Percentiles rank a stretch among this genome's conserved stretches.
Conservation (phyloP, 2,113 vertebrate genomes). For the Calidris pygmaea region DNA sequence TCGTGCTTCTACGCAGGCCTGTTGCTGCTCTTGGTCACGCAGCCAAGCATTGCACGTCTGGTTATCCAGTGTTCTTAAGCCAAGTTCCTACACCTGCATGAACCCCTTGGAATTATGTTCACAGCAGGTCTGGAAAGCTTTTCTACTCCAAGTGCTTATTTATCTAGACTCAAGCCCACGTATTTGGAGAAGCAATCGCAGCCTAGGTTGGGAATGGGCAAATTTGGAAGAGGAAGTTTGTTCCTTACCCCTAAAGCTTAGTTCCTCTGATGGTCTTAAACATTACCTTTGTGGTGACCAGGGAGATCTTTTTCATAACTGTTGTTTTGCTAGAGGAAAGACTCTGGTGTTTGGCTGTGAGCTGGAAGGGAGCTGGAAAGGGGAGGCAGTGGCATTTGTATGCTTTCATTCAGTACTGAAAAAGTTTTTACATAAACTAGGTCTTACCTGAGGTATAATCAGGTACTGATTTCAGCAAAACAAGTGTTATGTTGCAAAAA, state of each 20-base stretch:
- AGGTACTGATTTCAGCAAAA: neutral
- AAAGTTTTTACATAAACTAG: neutral
- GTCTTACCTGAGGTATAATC: neutral
- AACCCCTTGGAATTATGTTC: neutral
- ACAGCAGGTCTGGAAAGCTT: neutral
- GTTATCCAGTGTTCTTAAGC: neutral
- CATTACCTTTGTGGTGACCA: neutral
- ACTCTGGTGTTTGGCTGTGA: neutral
- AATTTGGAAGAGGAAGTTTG: neutral
- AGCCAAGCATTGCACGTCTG: neutral
- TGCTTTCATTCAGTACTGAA: neutral
- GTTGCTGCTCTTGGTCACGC: rapidly evolving
- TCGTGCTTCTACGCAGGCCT: neutral
- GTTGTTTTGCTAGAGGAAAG: neutral
- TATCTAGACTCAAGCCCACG: neutral
- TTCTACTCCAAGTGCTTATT: neutral
- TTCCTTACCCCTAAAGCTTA: neutral
- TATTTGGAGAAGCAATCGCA: neutral
- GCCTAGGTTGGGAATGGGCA: neutral
- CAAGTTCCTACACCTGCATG: neutral
- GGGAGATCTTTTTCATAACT: neutral
- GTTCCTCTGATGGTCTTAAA: neutral
- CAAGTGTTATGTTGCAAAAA: neutral
- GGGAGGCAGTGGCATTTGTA: neutral
- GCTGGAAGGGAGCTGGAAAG: neutral